phyloP scores from a whole-genome alignment of 2,797 vertebrate genomes.

The Aulostomus chinensis region DNA sequence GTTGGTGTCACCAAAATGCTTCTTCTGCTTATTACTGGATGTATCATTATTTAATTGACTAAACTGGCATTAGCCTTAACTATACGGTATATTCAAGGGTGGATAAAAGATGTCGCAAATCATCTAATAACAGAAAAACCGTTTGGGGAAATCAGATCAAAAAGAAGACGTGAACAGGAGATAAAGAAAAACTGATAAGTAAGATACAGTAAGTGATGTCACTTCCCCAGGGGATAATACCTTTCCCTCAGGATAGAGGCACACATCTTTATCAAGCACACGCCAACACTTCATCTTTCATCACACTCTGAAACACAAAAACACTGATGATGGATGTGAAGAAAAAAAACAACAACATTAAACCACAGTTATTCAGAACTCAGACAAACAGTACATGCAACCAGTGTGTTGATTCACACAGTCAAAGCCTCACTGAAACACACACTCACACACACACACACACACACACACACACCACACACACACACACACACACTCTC shows the following conservation, averaged over 20 bases:
- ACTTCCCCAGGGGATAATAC: constrained; percentile 20
- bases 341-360: constrained; percentile 43
- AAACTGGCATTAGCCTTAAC: too few relatives aligned
- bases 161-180: constrained; percentile 6
- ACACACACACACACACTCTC: constrained; percentile 16
- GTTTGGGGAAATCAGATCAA: too few relatives aligned
- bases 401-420: constrained; percentile 12
- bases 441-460: constrained; percentile 22
- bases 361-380: constrained; percentile 11
- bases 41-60: too few relatives aligned
- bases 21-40: too few relatives aligned
- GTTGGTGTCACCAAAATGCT: too few relatives aligned
- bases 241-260: constrained; percentile 27
- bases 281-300: constrained; percentile 44
- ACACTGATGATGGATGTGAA: constrained; percentile 54
- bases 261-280: constrained; percentile 34
- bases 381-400: constrained; percentile 46
- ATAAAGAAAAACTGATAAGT: constrained; percentile 15
- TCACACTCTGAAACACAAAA: constrained; percentile 45
- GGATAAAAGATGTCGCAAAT: too few relatives aligned
- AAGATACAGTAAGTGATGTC: constrained; percentile 17
- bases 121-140: too few relatives aligned
- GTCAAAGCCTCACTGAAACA: constrained; percentile 28
- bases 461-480: constrained; percentile 12
- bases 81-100: too few relatives aligned